These are phyloP conservation scores for Enteromius unitaeniatus DNA, from an alignment of 2,797 vertebrate genomes.

Conservation along the genomic window DNA sequence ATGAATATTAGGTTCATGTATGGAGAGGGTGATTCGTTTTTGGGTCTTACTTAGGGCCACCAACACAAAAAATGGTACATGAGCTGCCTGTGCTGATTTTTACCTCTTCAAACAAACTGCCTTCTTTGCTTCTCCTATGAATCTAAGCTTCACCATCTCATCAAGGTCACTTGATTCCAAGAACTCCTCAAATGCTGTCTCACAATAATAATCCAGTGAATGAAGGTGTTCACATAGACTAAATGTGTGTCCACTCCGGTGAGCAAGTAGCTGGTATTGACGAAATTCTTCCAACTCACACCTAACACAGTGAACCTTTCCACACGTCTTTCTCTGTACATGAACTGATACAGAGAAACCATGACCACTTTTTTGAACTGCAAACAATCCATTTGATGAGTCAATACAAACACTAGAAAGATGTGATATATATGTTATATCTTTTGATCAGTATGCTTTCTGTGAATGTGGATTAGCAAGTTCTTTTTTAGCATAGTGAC, in stretches of 20 bases:
- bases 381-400: slow-evolving; percentile 11
- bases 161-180: slow-evolving; percentile 25
- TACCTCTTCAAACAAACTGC: slow-evolving; percentile 29
- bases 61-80: slow-evolving; percentile 6
- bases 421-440: slow-evolving; percentile 27
- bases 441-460: slow-evolving; percentile 5
- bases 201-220: slow-evolving; percentile 20
- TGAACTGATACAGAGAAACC: slow-evolving; percentile 43
- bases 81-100: slow-evolving; percentile 7
- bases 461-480: neutral
- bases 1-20: slow-evolving; percentile 16
- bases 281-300: slow-evolving; percentile 28
- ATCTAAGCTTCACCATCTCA: slow-evolving; percentile 35
- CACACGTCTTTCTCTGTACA: slow-evolving; percentile 26
- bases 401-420: slow-evolving; percentile 35
- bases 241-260: neutral
- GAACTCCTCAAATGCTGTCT: slow-evolving; percentile 8
- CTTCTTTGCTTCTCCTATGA: slow-evolving; percentile 34
- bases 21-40: neutral
- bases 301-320: neutral
- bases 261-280: slow-evolving; percentile 15
- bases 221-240: slow-evolving; percentile 27
- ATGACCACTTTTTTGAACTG: slow-evolving; percentile 37
- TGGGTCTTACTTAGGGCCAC: neutral
- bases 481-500: slow-evolving; percentile 3